These are phyloP conservation scores for Psammodynastes pulverulentus DNA, from an alignment of 2,113 vertebrate species.

Conservation along the genomic window DNA sequence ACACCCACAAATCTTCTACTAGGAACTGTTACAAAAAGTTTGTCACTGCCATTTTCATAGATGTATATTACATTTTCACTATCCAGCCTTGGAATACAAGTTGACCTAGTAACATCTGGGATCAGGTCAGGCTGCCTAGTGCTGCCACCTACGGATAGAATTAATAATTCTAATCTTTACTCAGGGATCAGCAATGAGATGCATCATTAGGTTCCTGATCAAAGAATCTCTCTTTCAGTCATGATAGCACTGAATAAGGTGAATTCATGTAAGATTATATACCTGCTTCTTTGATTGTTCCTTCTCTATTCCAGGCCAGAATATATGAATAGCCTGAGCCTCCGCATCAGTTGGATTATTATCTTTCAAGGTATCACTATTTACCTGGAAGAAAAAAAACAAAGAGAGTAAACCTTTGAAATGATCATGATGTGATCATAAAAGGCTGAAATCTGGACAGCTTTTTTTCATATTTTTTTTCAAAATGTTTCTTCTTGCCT, in stretches of 20 bases:
- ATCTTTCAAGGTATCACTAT: background rate
- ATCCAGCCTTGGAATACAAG: background rate
- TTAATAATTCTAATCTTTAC: background rate
- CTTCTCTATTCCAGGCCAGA: slow-evolving; percentile 73
- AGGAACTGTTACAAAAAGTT: background rate
- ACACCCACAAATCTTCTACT: background rate
- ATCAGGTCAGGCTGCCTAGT: background rate
- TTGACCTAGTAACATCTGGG: background rate
- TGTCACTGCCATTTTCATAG: background rate
- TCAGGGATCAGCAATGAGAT: background rate
- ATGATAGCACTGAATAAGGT: background rate
- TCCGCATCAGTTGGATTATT: slow-evolving; percentile 16
- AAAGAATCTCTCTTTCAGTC: background rate
- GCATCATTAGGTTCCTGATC: background rate
- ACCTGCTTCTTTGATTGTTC: slow-evolving; percentile 84
- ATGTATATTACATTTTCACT: background rate
- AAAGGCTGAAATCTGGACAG: background rate
- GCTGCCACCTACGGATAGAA: background rate
- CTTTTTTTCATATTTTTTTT: background rate
- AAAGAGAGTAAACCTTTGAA: background rate
- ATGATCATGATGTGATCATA: background rate
- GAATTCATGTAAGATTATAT: background rate
- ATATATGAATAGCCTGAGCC: slow-evolving; percentile 33
- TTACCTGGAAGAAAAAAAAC: slow-evolving; percentile 63
- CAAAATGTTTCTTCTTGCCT: background rate